Evolutionary conservation across 2,797 vertebrate species (phyloP), one percentile per base, ranked within the genome.

Genomic region (Phylloscopus collybita): DNA sequence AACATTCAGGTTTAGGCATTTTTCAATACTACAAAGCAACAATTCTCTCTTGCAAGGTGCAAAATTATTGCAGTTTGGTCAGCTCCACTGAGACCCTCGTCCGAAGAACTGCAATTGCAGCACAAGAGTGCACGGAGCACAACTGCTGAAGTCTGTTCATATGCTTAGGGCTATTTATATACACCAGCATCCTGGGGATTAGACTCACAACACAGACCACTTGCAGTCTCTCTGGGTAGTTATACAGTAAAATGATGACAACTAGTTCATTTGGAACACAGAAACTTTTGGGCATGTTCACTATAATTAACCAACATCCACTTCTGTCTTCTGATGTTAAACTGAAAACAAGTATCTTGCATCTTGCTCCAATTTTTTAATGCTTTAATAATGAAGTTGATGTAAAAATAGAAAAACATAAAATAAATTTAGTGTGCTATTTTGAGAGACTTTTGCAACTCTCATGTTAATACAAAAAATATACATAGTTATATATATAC

Each of bases 1-100:
- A 23, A 4, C 7, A n/a, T 54, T 69, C 2, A 3, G 13, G 5
- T 70, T 86, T 66, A 78, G 30, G 27, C 17, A 59, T 54, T 50
- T 19, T 13, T 50, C 6, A 80, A 67, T 38, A 8, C 50, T 75
- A 71, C 27, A 38, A 57, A 76, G 30, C 26, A 62, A 40, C 21
- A 42, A 13, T 53, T 42, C 25, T 79, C 17, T 54, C 42, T 21
- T 25, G 10, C 13, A 32, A 80, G 7, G 16, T 29, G 18, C 3
- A 23, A 61, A 81, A 54, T 79, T 15, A 22, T 7, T 73, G 34
- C n/a, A 44, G 47, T 44, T 87, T 85, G 36, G 27, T 47, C 36
- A 69, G 42, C 10, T 89, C 10, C 29, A 29, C 26, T 0, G 0
- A 59, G 59, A 84, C 32, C 23, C 29, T 34, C 1, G 1, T 49